Conservation (phyloP, 2,797 vertebrate genomes). For the Sparus aurata region DNA sequence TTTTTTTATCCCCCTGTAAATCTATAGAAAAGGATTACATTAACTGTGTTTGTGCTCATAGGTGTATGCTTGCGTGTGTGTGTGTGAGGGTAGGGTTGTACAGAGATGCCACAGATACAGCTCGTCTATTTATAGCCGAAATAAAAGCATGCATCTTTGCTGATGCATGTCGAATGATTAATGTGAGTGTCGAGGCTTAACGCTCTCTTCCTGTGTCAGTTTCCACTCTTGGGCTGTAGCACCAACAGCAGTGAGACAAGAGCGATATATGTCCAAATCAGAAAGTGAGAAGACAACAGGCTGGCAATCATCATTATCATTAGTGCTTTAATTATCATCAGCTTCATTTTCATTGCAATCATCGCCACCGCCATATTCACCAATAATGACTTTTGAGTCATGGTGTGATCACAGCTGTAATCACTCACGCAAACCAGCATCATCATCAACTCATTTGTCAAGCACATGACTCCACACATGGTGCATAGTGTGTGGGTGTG, state of each 20-base stretch:
- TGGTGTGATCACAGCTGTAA: constrained; percentile 29
- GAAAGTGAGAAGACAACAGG: constrained; percentile 32
- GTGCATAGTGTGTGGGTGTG: neutral
- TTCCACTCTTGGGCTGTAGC: neutral
- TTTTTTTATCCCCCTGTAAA: neutral
- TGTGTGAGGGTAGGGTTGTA: neutral
- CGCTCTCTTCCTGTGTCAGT: neutral
- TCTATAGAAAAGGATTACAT: neutral
- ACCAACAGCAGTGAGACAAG: constrained; percentile 26
- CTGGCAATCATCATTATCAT: constrained; percentile 55
- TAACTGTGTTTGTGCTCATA: neutral
- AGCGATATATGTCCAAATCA: constrained; percentile 11
- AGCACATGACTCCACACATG: constrained; percentile 4
- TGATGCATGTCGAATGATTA: constrained; percentile 56
- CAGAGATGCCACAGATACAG: constrained; percentile 44
- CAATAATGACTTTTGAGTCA: constrained; percentile 32
- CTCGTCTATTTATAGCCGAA: constrained; percentile 63
- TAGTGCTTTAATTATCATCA: constrained; percentile 46
- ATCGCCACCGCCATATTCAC: constrained; percentile 38
- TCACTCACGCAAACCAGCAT: constrained; percentile 1
- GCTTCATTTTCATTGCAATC: constrained; percentile 27
- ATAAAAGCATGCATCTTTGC: constrained; percentile 58
- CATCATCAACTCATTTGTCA: constrained; percentile 10
- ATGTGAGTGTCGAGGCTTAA: constrained; percentile 18
- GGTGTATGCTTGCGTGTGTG: constrained; percentile 23